Conservation (phyloP, 2,888 invertebrate genomes). For the Emmelina monodactyla region DNA sequence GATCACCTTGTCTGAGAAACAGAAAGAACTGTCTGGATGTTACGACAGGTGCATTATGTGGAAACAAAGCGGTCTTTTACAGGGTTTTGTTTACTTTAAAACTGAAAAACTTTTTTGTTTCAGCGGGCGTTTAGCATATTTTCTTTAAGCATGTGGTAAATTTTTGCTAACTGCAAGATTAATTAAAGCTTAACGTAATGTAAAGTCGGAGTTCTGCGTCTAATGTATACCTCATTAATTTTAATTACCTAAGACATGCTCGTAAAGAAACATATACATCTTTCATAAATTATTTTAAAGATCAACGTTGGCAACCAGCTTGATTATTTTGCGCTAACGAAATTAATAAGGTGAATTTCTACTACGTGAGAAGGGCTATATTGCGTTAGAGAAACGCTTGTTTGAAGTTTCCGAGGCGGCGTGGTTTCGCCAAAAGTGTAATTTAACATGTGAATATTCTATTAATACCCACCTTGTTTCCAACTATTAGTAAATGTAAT, state of each 20-base stretch:
- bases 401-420: slow-evolving; percentile 23
- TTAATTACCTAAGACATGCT: background rate
- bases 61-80: too few species aligned
- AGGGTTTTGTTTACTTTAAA: too few species aligned
- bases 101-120: too few species aligned
- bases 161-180: too few species aligned
- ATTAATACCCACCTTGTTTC: slow-evolving; percentile 1
- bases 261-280: slow-evolving; percentile 34
- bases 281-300: slow-evolving; percentile 43
- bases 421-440: background rate
- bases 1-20: slow-evolving; percentile 42
- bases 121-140: too few species aligned
- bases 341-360: slow-evolving; percentile 53
- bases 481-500: background rate
- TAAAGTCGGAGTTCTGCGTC: too few species aligned
- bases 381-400: slow-evolving; percentile 36
- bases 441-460: background rate
- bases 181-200: too few species aligned
- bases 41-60: too few species aligned
- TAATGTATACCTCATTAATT: too few species aligned
- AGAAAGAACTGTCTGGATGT: slow-evolving; percentile 35
- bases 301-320: slow-evolving; percentile 37
- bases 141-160: too few species aligned
- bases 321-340: slow-evolving; percentile 49
- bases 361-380: slow-evolving; percentile 32